These are phyloP conservation scores for Poliocrania exsul DNA, from an alignment of 2,797 vertebrate species.

Conservation along the genomic window DNA sequence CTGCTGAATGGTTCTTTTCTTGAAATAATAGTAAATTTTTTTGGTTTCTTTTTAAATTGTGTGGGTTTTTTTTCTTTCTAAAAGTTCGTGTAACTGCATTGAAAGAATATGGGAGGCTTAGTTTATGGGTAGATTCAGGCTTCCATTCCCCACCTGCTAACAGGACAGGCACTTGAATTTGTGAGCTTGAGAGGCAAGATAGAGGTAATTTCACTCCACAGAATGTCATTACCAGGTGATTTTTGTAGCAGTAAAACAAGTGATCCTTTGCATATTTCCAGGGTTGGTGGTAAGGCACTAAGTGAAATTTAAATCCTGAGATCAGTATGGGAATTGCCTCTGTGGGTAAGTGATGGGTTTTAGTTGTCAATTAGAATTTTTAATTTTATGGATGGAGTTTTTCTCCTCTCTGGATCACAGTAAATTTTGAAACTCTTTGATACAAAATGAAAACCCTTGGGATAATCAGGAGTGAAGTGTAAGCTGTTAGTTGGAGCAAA, in stretches of 20 bases:
- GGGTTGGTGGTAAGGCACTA: not conserved
- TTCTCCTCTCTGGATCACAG: not conserved
- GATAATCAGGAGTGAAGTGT: not conserved
- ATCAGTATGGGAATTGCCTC: not conserved
- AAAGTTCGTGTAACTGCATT: not conserved
- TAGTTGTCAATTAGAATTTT: not conserved
- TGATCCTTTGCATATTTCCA: not conserved
- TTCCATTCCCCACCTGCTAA: not conserved
- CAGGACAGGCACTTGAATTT: not conserved
- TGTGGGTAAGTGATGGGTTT: not conserved
- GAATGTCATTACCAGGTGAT: not conserved
- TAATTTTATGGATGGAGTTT: not conserved
- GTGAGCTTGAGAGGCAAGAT: not conserved
- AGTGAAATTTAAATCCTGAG: not conserved
- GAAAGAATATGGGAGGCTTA: not conserved
- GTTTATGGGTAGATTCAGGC: not conserved
- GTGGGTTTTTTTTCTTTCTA: not conserved
- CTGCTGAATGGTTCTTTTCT: not conserved
- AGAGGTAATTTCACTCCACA: not conserved
- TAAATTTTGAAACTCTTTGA: not conserved
- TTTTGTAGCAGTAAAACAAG: not conserved
- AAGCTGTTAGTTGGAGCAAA: not conserved
- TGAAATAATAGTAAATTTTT: not conserved
- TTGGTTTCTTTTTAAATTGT: not conserved
- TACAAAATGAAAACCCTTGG: not conserved